Conservation (phyloP, 2,113 vertebrate species). For the Platysternon megacephalum region DNA sequence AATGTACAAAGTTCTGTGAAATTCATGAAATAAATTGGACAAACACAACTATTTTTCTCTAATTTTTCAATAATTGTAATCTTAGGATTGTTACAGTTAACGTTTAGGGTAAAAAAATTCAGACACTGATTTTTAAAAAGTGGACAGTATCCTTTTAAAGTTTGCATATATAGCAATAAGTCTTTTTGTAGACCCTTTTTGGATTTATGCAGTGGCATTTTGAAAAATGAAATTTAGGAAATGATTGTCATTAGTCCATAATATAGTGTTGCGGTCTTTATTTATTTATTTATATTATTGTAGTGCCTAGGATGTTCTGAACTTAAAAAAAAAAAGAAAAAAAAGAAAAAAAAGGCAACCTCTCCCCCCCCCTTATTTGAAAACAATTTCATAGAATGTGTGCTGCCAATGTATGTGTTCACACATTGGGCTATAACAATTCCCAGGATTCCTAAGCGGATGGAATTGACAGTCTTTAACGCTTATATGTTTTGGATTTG, state of each 20-base stretch:
- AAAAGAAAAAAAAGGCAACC: background rate
- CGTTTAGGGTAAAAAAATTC: background rate
- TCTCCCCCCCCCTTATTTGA: background rate
- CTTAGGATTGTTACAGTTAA: background rate
- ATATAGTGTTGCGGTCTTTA: background rate
- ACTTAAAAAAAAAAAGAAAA: background rate
- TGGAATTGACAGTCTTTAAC: background rate
- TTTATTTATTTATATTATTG: background rate
- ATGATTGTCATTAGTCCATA: background rate
- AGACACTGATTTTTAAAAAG: background rate
- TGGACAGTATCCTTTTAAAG: background rate
- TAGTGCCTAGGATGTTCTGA: background rate
- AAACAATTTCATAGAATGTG: background rate
- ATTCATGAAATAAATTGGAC: background rate
- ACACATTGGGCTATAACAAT: background rate
- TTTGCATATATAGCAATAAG: accelerated
- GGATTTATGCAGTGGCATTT: background rate
- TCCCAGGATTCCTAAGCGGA: accelerated
- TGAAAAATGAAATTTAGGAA: background rate
- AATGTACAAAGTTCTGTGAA: background rate
- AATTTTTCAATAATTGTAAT: background rate
- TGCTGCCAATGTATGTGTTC: background rate
- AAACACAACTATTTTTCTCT: background rate
- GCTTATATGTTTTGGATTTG: accelerated
- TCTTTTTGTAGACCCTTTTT: background rate